Evolutionary conservation across 1,140 invertebrate genomes (phyloP).

Genomic region (Rhyzopertha dominica): DNA sequence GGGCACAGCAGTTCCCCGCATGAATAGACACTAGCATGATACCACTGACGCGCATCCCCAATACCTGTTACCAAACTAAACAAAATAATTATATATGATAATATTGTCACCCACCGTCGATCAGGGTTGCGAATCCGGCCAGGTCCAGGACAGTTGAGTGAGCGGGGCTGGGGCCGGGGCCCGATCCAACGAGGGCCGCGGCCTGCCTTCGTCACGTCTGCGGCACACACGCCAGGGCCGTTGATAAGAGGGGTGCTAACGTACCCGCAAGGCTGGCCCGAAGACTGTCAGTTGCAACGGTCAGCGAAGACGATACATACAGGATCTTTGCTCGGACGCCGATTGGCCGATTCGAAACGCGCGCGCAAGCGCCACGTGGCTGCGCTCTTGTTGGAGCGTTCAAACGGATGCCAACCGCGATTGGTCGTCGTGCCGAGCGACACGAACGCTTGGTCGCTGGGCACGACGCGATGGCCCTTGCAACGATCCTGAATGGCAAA

Average conservation of each 20-base stretch:
- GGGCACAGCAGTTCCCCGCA: too few species aligned
- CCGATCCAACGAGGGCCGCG: constrained; percentile 22
- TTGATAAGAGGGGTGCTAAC: too few species aligned
- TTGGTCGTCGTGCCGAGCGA: too few species aligned
- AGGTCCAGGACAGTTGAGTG: constrained; percentile 39
- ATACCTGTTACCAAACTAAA: too few species aligned
- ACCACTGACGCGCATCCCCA: too few species aligned
- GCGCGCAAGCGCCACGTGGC: too few species aligned
- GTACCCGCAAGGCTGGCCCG: constrained; percentile 42
- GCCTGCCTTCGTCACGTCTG: constrained; percentile 16
- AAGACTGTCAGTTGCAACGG: constrained; percentile 47
- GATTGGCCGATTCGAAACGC: too few species aligned
- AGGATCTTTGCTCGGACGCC: too few species aligned
- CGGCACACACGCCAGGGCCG: constrained; percentile 17
- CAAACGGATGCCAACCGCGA: constrained; percentile 4
- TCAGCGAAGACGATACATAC: constrained; percentile 27
- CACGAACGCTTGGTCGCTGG: too few species aligned
- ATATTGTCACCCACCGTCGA: constrained; percentile 31
- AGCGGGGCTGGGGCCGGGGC: constrained; percentile 31
- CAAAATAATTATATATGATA: too few species aligned
- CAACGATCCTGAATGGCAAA: constrained; percentile 1
- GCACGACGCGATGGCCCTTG: too few species aligned
- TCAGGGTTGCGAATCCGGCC: constrained; percentile 40
- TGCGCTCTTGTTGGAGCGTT: constrained; percentile 18
- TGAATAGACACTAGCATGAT: too few species aligned